Percentiles rank a stretch among this genome's conserved stretches.
Evolutionary conservation across 2,888 invertebrate species (phyloP).

Genomic region (Lycia hirtaria): DNA sequence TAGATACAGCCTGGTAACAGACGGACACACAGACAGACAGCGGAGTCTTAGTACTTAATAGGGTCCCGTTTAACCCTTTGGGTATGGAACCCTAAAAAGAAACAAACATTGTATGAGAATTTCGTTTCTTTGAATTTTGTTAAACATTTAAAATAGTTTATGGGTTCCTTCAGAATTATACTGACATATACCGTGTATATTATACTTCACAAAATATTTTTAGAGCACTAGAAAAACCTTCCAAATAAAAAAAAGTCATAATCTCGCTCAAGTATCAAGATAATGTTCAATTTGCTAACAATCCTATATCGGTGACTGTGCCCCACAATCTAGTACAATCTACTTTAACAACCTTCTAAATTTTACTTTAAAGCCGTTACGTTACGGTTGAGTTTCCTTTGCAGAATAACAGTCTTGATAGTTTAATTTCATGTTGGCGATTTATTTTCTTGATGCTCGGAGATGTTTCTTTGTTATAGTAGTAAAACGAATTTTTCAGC

Average conservation of each 20-base stretch:
- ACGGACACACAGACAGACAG: too few relatives aligned
- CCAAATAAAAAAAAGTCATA: constrained; percentile 19
- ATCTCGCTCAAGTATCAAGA: constrained; percentile 27
- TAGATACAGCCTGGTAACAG: too few relatives aligned
- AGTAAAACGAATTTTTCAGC: constrained; percentile 18
- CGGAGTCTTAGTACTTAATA: too few relatives aligned
- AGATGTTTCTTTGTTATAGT: constrained; percentile 30
- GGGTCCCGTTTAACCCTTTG: too few relatives aligned
- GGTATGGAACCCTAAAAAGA: too few relatives aligned
- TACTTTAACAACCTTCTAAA: constrained; percentile 10
- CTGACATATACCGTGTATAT: neutral
- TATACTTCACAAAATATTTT: neutral
- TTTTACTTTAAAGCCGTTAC: neutral
- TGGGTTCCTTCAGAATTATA: too few relatives aligned
- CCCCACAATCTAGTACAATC: constrained; percentile 36
- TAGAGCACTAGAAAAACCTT: neutral
- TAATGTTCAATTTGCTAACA: constrained; percentile 36
- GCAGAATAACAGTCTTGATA: constrained; percentile 30
- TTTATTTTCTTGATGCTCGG: constrained; percentile 32
- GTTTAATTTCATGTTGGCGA: constrained; percentile 41
- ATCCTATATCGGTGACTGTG: constrained; percentile 35
- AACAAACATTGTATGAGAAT: too few relatives aligned
- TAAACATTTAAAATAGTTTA: too few relatives aligned
- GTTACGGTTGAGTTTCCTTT: constrained; percentile 18
- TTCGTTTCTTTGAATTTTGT: too few relatives aligned